A percentile compares a stretch with the other conserved stretches of the same genome.
These are phyloP conservation scores for Artemisiospiza belli DNA, from an alignment of 2,113 vertebrate species.

Conservation along the genomic window DNA sequence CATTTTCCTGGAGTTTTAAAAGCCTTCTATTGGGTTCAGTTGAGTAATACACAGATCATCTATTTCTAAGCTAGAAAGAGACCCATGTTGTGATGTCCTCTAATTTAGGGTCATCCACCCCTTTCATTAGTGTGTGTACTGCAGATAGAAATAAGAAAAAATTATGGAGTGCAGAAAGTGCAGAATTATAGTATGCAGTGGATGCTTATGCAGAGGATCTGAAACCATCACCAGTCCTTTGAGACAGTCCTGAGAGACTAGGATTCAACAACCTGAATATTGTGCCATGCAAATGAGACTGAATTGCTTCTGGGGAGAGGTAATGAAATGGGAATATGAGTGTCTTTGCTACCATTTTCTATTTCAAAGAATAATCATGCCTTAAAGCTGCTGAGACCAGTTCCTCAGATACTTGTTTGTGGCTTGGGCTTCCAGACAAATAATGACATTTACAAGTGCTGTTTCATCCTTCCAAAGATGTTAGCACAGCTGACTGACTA, in stretches of 20 bases:
- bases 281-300: conserved; percentile 15
- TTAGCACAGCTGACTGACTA: neutral
- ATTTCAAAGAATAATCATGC: conserved; percentile 25
- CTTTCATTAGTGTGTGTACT: neutral
- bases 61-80: neutral
- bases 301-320: conserved; percentile 20
- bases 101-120: neutral
- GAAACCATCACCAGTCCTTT: neutral
- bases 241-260: neutral
- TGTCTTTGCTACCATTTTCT: conserved; percentile 26
- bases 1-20: neutral
- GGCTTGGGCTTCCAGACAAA: neutral
- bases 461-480: neutral
- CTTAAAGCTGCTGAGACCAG: conserved; percentile 5
- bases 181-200: neutral
- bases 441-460: neutral
- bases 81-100: neutral
- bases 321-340: conserved; percentile 37
- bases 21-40: neutral
- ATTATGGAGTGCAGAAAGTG: neutral
- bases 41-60: neutral
- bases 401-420: neutral
- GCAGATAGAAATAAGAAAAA: neutral
- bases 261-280: neutral
- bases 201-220: neutral